phyloP scores from a whole-genome alignment of 1,140 invertebrate species.

The Pogonus chalceus region DNA sequence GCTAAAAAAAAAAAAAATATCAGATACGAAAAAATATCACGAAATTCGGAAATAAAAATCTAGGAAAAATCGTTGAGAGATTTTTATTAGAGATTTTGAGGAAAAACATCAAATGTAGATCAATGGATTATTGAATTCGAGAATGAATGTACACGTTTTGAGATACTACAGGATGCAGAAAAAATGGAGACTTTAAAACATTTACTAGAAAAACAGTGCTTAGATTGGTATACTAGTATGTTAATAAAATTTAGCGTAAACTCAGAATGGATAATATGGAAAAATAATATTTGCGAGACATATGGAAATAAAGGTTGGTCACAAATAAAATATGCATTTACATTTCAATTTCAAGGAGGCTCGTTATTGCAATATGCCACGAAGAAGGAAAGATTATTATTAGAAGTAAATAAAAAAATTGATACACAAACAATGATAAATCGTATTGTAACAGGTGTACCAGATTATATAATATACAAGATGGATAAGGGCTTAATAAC shows the following conservation, averaged over 20 bases:
- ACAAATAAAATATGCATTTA: conserved; percentile 10
- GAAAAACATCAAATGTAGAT: no score
- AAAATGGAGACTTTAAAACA: neutral
- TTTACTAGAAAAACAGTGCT: neutral
- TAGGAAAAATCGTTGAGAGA: no score
- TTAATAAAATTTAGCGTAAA: neutral
- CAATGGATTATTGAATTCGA: no score
- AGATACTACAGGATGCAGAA: neutral
- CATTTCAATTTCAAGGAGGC: conserved; percentile 17
- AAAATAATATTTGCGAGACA: neutral
- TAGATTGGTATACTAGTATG: neutral
- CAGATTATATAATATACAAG: neutral
- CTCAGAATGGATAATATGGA: neutral
- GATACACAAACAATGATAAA: neutral
- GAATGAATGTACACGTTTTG: no score
- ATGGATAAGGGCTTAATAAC: neutral
- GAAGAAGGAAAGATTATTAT: conserved; percentile 14
- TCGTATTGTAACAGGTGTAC: neutral
- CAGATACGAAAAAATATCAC: conserved; percentile 30
- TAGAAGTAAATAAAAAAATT: neutral
- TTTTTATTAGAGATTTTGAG: no score
- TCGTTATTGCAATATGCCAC: conserved; percentile 19
- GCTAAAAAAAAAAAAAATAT: conserved; percentile 30
- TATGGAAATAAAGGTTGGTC: conserved; percentile 15
- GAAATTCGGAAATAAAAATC: conserved; percentile 33